Evolutionary conservation across 2,113 vertebrate species (phyloP).

Genomic region (Aramus guarauna): DNA sequence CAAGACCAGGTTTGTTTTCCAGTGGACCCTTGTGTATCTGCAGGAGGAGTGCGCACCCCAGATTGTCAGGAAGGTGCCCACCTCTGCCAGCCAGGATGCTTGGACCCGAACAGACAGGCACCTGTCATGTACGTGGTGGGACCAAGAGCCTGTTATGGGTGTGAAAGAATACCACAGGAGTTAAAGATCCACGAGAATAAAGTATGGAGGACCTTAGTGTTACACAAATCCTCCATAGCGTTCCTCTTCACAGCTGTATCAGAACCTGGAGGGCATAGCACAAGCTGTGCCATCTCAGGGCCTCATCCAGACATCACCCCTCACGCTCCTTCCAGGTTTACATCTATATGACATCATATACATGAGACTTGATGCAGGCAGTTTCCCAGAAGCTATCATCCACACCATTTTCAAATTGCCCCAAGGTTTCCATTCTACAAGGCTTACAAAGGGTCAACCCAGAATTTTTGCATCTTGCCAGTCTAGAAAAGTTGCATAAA

Average conservation of each 20-base stretch:
- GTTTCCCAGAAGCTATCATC: background rate
- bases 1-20: background rate
- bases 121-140: no score
- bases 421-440: background rate
- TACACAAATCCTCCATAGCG: background rate
- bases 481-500: background rate
- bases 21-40: background rate
- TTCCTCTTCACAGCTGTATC: background rate
- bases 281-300: background rate
- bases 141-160: background rate
- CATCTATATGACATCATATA: rapidly evolving
- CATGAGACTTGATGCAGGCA: rapidly evolving
- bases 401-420: rapidly evolving
- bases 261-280: background rate
- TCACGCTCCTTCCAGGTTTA: background rate
- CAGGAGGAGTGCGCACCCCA: background rate
- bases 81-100: background rate
- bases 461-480: background rate
- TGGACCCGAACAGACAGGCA: background rate
- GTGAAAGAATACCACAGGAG: background rate
- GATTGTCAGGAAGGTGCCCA: background rate
- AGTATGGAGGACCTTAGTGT: background rate
- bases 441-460: background rate
- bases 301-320: background rate
- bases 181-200: background rate